Percentiles rank a stretch among this genome's conserved stretches.
phyloP scores from a whole-genome alignment of 2,797 vertebrate genomes.

The Tragelaphus oryx region DNA sequence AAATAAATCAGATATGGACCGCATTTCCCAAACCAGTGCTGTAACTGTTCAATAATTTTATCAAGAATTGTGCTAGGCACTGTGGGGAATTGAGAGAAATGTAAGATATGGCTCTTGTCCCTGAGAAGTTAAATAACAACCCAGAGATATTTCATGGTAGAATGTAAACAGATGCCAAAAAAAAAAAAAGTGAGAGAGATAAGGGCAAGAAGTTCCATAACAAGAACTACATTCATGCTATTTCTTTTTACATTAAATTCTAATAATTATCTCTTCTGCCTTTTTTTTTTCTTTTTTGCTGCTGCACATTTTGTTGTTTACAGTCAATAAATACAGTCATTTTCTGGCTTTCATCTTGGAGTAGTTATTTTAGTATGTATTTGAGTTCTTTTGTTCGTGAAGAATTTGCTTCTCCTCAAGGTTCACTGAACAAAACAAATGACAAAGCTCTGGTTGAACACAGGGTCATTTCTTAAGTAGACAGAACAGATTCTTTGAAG shows the following conservation, averaged over 20 bases:
- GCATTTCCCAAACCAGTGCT: background rate
- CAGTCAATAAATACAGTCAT: background rate
- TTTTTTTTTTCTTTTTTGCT: background rate
- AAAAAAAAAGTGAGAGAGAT: background rate
- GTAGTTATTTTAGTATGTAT: background rate
- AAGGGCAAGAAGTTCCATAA: background rate
- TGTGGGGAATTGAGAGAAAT: background rate
- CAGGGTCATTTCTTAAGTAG: background rate
- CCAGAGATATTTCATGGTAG: background rate
- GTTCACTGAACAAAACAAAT: slow-evolving; percentile 13
- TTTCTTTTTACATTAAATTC: background rate
- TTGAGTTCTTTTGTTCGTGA: background rate
- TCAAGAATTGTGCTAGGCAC: slow-evolving; percentile 31
- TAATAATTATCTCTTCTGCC: background rate
- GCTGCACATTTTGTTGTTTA: background rate
- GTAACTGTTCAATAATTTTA: background rate
- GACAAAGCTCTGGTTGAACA: background rate
- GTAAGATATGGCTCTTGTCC: background rate
- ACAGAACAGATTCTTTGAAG: background rate
- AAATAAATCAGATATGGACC: background rate
- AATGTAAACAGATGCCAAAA: background rate
- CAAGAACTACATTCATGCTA: background rate
- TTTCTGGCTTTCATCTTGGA: background rate
- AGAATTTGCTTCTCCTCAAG: background rate
- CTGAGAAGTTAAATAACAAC: slow-evolving; percentile 34